Conservation (phyloP, 2,888 invertebrate species). For the Zeuzera pyrina region DNA sequence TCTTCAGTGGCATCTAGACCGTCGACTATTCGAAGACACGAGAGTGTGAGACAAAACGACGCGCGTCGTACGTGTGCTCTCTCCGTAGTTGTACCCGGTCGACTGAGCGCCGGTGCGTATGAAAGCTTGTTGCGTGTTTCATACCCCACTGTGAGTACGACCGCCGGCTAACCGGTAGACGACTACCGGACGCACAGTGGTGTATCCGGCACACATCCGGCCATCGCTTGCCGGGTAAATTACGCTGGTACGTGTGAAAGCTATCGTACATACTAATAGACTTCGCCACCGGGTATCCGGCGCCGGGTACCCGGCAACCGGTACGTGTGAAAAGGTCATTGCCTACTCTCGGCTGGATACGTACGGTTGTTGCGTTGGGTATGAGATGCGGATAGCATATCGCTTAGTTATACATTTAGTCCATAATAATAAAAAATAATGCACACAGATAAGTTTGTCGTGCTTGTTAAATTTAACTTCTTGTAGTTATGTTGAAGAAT, state of each 20-base stretch:
- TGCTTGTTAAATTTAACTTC: no score
- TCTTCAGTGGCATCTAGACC: no score
- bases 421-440: no score
- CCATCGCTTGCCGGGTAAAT: not conserved
- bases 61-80: not conserved
- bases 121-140: not conserved
- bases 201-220: not conserved
- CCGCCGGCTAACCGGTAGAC: not conserved
- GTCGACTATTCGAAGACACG: no score
- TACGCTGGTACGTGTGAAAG: not conserved
- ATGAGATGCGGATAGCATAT: no score
- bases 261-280: slow-evolving; percentile 1
- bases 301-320: slow-evolving; percentile 1
- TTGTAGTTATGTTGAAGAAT: no score
- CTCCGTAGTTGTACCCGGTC: no score
- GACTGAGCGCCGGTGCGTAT: not conserved
- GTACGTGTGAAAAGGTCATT: not conserved
- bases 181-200: not conserved
- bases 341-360: no score
- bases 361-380: no score
- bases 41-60: not conserved
- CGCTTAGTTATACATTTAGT: no score
- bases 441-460: no score
- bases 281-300: no score
- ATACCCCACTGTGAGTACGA: not conserved